Conservation (phyloP, 92 coral and sea anemone species). For the Epizoanthus ramosus region DNA sequence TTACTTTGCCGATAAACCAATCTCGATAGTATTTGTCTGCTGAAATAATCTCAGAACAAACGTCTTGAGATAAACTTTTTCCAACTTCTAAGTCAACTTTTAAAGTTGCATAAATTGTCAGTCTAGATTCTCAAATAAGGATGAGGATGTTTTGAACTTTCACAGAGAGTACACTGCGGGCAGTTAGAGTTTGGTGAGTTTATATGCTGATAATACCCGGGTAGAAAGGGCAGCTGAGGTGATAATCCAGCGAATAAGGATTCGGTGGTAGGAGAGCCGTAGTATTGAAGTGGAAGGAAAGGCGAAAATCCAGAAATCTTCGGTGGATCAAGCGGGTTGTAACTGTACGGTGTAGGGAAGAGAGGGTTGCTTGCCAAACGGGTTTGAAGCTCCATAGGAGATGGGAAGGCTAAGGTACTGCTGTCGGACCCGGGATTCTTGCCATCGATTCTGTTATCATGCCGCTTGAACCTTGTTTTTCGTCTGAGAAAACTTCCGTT, state of each 20-base stretch:
- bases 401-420: constrained; percentile 56
- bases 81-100: too few species aligned
- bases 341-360: constrained; percentile 70
- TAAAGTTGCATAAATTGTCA: neutral
- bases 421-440: constrained; percentile 60
- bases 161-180: constrained; percentile 89
- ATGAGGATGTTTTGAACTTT: constrained; percentile 84
- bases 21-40: too few species aligned
- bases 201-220: constrained; percentile 87
- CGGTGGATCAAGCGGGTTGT: constrained; percentile 82
- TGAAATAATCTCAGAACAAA: too few species aligned
- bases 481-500: constrained; percentile 97
- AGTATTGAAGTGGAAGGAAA: constrained; percentile 82
- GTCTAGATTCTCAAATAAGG: constrained; percentile 88
- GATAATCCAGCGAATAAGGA: constrained; percentile 68
- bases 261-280: constrained; percentile 58
- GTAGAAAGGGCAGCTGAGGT: constrained; percentile 86
- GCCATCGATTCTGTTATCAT: constrained; percentile 71
- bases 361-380: constrained; percentile 73
- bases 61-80: too few species aligned
- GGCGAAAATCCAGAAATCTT: constrained; percentile 86
- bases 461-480: constrained; percentile 94
- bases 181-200: constrained; percentile 70
- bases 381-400: constrained; percentile 78
- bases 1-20: too few species aligned